Conservation (phyloP, 2,888 invertebrate genomes). For the Brenthis daphne region DNA sequence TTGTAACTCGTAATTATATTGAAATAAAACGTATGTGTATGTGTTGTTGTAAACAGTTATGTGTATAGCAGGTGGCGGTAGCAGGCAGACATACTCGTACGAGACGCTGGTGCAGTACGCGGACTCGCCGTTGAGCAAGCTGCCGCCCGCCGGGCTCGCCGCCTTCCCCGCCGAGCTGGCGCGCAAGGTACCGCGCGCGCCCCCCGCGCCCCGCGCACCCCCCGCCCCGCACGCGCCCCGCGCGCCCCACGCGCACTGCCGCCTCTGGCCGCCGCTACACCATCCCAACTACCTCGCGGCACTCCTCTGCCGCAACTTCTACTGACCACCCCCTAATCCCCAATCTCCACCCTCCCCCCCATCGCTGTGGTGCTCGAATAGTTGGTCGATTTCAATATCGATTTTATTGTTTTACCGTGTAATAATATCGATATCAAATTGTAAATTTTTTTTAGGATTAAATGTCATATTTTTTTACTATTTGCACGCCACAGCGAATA, state of each 20-base stretch:
- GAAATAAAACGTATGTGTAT: too few species aligned
- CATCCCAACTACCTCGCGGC: constrained; percentile 36
- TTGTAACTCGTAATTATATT: too few species aligned
- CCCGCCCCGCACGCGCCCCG: constrained; percentile 44
- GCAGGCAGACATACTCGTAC: constrained; percentile 77
- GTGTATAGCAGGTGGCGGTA: constrained; percentile 49
- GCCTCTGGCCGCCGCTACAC: constrained; percentile 56
- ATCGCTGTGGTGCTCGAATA: constrained; percentile 29
- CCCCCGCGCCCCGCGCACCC: constrained; percentile 44
- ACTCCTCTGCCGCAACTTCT: constrained; percentile 32
- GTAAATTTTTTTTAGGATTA: background rate
- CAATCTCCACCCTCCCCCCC: constrained; percentile 15
- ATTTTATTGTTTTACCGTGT: background rate
- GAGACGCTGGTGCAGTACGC: constrained; percentile 81
- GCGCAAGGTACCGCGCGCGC: constrained; percentile 70
- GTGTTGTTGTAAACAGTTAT: background rate
- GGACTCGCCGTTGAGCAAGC: constrained; percentile 79
- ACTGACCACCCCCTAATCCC: constrained; percentile 28
- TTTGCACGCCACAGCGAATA: background rate
- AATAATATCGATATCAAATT: background rate
- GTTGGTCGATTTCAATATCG: background rate
- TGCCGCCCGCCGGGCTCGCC: constrained; percentile 75
- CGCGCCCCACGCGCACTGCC: constrained; percentile 67
- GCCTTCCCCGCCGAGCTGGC: constrained; percentile 77
- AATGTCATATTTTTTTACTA: background rate